A percentile compares a stretch with the other conserved stretches of the same genome.
These are phyloP conservation scores for Phodopus roborovskii DNA, from an alignment of 2,113 vertebrate genomes.

Conservation along the genomic window DNA sequence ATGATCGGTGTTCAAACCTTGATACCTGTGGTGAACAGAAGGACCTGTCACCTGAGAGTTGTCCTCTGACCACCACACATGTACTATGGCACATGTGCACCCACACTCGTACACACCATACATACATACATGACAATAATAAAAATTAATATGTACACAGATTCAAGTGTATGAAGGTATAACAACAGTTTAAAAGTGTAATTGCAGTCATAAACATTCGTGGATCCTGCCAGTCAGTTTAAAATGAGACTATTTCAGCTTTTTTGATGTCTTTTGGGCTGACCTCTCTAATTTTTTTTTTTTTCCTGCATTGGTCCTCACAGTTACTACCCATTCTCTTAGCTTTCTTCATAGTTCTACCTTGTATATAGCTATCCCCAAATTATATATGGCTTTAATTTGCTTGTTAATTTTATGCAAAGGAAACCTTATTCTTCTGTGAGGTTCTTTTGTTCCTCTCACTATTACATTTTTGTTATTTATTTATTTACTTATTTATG, in stretches of 20 bases:
- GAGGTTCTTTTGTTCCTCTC: not conserved
- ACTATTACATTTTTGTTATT: not conserved
- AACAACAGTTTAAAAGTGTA: not conserved
- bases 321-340: not conserved
- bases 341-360: not conserved
- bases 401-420: not conserved
- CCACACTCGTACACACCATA: too few species aligned
- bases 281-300: not conserved
- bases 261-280: not conserved
- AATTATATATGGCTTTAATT: not conserved
- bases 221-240: not conserved
- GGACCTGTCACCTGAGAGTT: not conserved
- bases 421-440: not conserved
- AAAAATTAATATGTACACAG: not conserved
- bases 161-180: not conserved
- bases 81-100: not conserved
- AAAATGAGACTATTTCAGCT: not conserved
- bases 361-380: not conserved
- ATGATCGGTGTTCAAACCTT: not conserved
- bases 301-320: too few species aligned
- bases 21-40: not conserved
- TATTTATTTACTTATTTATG: not conserved
- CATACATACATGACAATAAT: not conserved
- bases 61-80: not conserved
- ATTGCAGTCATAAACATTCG: not conserved